Conservation (phyloP, 2,113 vertebrate species). For the Centropristis striata region DNA sequence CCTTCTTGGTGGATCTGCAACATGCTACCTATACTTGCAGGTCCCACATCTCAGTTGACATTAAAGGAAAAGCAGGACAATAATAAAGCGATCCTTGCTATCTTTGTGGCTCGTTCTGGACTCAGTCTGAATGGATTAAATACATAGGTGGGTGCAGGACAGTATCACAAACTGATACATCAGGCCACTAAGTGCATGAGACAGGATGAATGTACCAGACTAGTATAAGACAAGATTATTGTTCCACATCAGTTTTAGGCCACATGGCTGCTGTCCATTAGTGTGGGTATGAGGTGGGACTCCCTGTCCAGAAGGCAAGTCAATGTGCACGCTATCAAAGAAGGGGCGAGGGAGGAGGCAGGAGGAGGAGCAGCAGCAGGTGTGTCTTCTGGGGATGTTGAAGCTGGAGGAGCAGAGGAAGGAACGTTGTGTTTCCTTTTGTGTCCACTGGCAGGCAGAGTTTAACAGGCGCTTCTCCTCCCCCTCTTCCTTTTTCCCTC, state of each 20-base stretch:
- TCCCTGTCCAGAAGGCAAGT: conserved; percentile 71
- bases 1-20: conserved; percentile 19
- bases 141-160: conserved; percentile 44
- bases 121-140: conserved; percentile 44
- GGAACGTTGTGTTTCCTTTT: conserved; percentile 56
- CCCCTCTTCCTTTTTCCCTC: conserved; percentile 34
- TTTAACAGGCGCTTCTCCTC: conserved; percentile 43
- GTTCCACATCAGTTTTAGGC: conserved; percentile 62
- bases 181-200: conserved; percentile 60
- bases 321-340: conserved; percentile 58
- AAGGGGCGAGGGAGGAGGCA: not conserved
- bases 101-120: conserved; percentile 34
- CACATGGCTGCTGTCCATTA: conserved; percentile 58
- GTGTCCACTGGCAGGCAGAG: conserved; percentile 48
- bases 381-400: conserved; percentile 40
- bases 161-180: conserved; percentile 59
- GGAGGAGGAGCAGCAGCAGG: conserved; percentile 29
- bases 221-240: conserved; percentile 52
- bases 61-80: conserved; percentile 39
- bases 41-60: conserved; percentile 18
- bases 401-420: conserved; percentile 35
- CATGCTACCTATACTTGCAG: conserved; percentile 30
- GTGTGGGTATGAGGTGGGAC: conserved; percentile 55
- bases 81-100: conserved; percentile 36
- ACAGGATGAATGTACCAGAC: conserved; percentile 47